Base-by-base conservation (phyloP, 92 coral and sea anemone genomes). In the Isaurus tuberculatus region DNA sequence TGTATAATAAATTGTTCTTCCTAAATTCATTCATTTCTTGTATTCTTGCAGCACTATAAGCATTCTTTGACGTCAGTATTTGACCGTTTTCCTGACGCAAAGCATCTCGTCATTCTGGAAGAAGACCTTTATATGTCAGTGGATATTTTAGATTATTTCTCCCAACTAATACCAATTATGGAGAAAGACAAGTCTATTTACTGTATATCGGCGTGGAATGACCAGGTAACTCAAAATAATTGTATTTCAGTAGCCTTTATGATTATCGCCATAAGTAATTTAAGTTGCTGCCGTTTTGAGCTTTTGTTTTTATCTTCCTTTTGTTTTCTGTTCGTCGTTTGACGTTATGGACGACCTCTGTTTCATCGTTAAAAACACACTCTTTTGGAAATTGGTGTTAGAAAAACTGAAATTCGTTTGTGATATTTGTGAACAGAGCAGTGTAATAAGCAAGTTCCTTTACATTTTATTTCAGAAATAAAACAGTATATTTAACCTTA, bases 171-270 rank as follows among this genome's bases (percentile, higher is more conserved):
- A 31, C 98, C 98, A 2, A 89, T 95, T 23, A 88, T 94, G 79
- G 98, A 95, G 32, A 92, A 88, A 17, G 98, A 95, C 73, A 90
- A 91, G 55, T 94, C 96, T 65, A 73, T 95, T 70, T 95, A 94
- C 64, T 95, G 98, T 70, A 91, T 95, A 72, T 95, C 98, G 53
- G 98, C 98, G 64, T 95, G 98, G 98, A 95, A 95, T 67, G 98
- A 94, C 55, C 98, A 95, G 98, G 98, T 94, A 79, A 75, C 61
- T 30, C n/a, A 55, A 55, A 55, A 4, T 17, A 53, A 6, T 2
- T 53, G 23, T 5, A 5, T 53, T 16, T 8, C 61, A 17, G 5
- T 51, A 16, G 11, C 0, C 17, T 2, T 46, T 46, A 11, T 11
- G 53, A 46, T 46, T 0, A 46, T 11, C 0, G 14, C 16, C 11